Conservation (phyloP, 2,113 vertebrate species). For the Galbula dea region DNA sequence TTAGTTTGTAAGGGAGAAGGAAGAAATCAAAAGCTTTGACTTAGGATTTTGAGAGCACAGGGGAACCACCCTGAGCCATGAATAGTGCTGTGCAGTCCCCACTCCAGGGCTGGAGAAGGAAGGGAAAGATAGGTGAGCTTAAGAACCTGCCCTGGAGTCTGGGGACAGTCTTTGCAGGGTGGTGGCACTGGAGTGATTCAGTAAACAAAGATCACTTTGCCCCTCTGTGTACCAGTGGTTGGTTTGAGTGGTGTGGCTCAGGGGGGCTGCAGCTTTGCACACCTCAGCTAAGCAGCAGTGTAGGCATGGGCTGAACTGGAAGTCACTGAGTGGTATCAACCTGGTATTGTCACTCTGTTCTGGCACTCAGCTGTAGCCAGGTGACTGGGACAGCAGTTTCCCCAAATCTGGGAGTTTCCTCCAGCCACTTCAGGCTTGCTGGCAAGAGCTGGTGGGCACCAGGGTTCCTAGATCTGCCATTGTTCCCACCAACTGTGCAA, state of each 20-base stretch:
- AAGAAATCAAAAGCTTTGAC: not conserved
- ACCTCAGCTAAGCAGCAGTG: fast-evolving
- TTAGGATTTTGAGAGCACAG: not conserved
- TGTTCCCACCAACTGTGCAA: not conserved
- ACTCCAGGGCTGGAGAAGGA: not conserved
- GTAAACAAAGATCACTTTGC: not conserved
- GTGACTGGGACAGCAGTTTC: not conserved
- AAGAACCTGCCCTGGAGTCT: too few relatives aligned
- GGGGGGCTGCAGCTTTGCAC: not conserved
- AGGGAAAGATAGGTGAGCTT: not conserved
- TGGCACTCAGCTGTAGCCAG: not conserved
- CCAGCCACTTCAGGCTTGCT: not conserved
- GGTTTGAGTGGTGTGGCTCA: not conserved
- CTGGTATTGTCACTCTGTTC: not conserved
- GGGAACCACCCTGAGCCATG: not conserved
- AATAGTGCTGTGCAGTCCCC: not conserved
- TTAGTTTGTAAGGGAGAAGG: not conserved
- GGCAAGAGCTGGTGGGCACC: not conserved
- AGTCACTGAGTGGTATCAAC: fast-evolving
- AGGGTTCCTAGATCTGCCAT: not conserved
- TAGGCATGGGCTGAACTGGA: not conserved
- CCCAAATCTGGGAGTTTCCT: not conserved
- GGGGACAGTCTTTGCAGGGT: not conserved
- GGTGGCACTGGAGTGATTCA: not conserved
- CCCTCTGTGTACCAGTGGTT: not conserved